Conservation (phyloP, 1,140 invertebrate species). For the Drosophila chauvacae region DNA sequence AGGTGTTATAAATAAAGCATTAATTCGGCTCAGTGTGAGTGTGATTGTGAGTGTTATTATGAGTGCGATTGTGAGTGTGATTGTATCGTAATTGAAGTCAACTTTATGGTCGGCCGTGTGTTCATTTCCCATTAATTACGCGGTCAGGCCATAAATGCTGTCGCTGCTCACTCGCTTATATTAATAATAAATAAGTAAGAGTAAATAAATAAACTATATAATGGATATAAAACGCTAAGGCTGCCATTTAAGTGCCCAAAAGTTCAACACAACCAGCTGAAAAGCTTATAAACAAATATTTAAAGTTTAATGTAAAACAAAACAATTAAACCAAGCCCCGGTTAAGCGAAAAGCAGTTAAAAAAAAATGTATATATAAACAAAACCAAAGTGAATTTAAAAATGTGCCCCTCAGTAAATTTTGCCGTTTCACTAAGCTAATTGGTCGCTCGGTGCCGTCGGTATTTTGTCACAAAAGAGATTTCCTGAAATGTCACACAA, state of each 20-base stretch:
- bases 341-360: slow-evolving; percentile 19
- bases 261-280: slow-evolving; percentile 60
- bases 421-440: slow-evolving; percentile 18
- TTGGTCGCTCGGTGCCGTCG: slow-evolving; percentile 4
- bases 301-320: slow-evolving; percentile 29
- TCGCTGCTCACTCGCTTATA: slow-evolving; percentile 32
- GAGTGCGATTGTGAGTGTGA: slow-evolving; percentile 8
- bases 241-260: slow-evolving; percentile 59
- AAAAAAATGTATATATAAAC: slow-evolving; percentile 41
- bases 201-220: slow-evolving; percentile 65
- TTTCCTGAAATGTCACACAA: slow-evolving; percentile 20
- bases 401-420: not conserved
- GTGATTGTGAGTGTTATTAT: not conserved
- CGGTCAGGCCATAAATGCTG: slow-evolving; percentile 39
- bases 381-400: slow-evolving; percentile 16
- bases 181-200: slow-evolving; percentile 71
- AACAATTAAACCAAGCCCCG: slow-evolving; percentile 69
- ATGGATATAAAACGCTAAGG: slow-evolving; percentile 58
- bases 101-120: slow-evolving; percentile 63
- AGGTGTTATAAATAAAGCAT: slow-evolving; percentile 70
- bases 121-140: slow-evolving; percentile 69
- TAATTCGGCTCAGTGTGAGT: slow-evolving; percentile 14
- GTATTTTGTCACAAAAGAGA: not conserved
- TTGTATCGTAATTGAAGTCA: slow-evolving; percentile 61
- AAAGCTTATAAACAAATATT: slow-evolving; percentile 51